These are phyloP conservation scores for Montipora sp. DNA, from an alignment of 64 coral and sea anemone species.

Conservation along the genomic window DNA sequence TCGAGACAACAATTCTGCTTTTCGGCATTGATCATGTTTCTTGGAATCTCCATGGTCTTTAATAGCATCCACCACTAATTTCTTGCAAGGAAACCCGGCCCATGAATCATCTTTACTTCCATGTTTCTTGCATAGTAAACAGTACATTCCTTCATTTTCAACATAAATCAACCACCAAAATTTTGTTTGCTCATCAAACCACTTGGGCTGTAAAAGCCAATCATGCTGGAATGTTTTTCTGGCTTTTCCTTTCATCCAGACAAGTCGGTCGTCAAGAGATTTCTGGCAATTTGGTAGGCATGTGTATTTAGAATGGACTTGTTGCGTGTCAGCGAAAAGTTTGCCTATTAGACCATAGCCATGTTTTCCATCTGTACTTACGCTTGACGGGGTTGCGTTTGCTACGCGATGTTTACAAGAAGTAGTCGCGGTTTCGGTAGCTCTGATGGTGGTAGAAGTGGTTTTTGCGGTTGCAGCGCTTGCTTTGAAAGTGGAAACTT, in stretches of 20 bases:
- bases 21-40: constrained; percentile 34
- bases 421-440: not conserved
- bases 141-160: too few relatives aligned
- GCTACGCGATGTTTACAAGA: constrained; percentile 6
- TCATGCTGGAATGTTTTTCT: too few relatives aligned
- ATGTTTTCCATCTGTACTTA: too few relatives aligned
- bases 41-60: constrained; percentile 40
- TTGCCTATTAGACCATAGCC: too few relatives aligned
- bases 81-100: constrained; percentile 45
- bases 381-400: not conserved
- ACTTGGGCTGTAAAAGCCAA: too few relatives aligned
- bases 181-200: too few relatives aligned
- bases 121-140: not conserved
- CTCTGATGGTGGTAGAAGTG: constrained; percentile 39
- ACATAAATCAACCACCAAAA: too few relatives aligned
- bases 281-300: too few relatives aligned
- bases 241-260: too few relatives aligned
- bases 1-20: constrained; percentile 48
- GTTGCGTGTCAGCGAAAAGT: too few relatives aligned
- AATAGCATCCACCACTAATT: constrained; percentile 43
- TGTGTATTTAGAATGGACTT: too few relatives aligned
- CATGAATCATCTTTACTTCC: constrained; percentile 44
- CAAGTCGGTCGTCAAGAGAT: too few relatives aligned
- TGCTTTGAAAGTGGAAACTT: not conserved
- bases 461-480: constrained; percentile 22